Conservation (phyloP, 2,888 invertebrate species). For the Yponomeuta cagnagella region DNA sequence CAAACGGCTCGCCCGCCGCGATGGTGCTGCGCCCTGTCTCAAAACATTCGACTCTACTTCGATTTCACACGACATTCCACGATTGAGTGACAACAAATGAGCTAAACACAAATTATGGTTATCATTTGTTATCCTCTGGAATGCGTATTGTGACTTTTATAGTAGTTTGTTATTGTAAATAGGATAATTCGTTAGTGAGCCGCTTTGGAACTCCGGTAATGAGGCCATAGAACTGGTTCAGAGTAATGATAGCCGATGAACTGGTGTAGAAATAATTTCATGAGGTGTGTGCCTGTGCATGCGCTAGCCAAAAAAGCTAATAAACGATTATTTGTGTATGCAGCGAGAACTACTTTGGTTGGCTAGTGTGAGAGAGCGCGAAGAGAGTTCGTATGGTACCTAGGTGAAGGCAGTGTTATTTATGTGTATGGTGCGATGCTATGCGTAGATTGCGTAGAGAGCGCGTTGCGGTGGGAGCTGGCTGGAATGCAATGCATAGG, state of each 20-base stretch:
- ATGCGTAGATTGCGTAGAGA: constrained; percentile 32
- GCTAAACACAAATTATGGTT: constrained; percentile 74
- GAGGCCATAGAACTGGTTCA: constrained; percentile 68
- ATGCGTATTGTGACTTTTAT: constrained; percentile 44
- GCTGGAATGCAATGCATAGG: constrained; percentile 75
- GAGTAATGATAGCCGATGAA: constrained; percentile 55
- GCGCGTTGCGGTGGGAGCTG: constrained; percentile 56
- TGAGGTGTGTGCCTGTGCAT: constrained; percentile 60
- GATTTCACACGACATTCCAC: constrained; percentile 78
- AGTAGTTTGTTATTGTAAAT: constrained; percentile 41
- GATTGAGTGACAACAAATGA: constrained; percentile 76
- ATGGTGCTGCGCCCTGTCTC: constrained; percentile 77
- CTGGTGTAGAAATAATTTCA: constrained; percentile 64
- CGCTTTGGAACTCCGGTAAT: constrained; percentile 47
- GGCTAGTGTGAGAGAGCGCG: constrained; percentile 10
- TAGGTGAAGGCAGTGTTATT: constrained; percentile 31
- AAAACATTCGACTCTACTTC: constrained; percentile 72
- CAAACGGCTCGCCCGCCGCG: constrained; percentile 63
- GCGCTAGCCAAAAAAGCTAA: constrained; percentile 24
- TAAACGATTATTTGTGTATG: constrained; percentile 32
- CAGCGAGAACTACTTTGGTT: constrained; percentile 39
- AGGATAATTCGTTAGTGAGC: constrained; percentile 41
- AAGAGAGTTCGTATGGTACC: neutral
- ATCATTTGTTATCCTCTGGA: constrained; percentile 70
- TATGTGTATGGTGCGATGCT: constrained; percentile 47